phyloP scores from a whole-genome alignment of 2,797 vertebrate genomes.

The Falco concolor region DNA sequence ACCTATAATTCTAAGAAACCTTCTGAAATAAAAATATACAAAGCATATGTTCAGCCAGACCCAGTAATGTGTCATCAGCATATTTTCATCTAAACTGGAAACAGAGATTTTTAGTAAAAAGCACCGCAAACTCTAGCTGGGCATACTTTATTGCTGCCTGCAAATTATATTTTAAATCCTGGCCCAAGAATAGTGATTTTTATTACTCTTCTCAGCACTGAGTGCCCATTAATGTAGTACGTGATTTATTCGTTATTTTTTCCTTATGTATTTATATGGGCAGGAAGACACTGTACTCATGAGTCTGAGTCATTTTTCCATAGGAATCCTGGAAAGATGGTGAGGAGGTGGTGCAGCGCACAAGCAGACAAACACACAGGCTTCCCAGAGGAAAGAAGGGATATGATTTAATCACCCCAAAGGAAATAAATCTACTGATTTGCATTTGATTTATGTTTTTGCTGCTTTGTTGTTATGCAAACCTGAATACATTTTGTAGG shows the following conservation, averaged over 20 bases:
- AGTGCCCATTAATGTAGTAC: background rate
- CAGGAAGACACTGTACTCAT: background rate
- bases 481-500: background rate
- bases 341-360: background rate
- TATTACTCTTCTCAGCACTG: background rate
- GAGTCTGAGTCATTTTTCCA: conserved; percentile 19
- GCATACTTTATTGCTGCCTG: conserved; percentile 6
- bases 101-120: conserved; percentile 31
- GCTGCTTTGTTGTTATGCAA: background rate
- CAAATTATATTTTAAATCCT: conserved; percentile 34
- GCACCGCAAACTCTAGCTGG: background rate
- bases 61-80: conserved; percentile 24
- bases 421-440: conserved; percentile 6
- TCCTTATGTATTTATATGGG: background rate
- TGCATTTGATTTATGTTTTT: conserved; percentile 2
- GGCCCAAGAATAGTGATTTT: background rate
- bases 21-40: conserved; percentile 38
- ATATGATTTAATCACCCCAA: background rate
- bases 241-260: background rate
- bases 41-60: conserved; percentile 16
- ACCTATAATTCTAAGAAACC: conserved; percentile 34
- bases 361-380: background rate
- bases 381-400: background rate
- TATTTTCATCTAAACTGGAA: conserved; percentile 39
- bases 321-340: background rate